Evolutionary conservation across 1,140 invertebrate species (phyloP).

Genomic region (Drosophila dunni): DNA sequence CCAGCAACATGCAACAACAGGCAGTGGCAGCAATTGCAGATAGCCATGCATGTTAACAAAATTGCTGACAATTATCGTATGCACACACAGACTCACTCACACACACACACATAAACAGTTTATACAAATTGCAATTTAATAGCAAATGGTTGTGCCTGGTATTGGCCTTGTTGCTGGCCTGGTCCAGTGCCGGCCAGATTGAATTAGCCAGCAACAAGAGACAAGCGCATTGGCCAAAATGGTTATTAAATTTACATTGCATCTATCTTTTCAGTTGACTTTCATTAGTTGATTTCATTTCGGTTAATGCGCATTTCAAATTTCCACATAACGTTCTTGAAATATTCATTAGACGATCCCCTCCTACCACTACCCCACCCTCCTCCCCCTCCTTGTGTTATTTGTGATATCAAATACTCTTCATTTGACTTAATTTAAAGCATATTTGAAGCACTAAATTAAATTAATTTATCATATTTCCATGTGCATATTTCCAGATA

Average conservation of each 20-base stretch:
- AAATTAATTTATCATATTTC: conserved; percentile 36
- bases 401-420: background rate
- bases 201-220: conserved; percentile 44
- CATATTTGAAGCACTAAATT: conserved; percentile 32
- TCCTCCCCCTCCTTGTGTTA: background rate
- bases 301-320: conserved; percentile 63
- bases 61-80: conserved; percentile 52
- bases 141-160: conserved; percentile 36
- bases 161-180: conserved; percentile 1
- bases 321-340: conserved; percentile 15
- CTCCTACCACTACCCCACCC: conserved; percentile 3
- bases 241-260: conserved; percentile 47
- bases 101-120: conserved; percentile 1
- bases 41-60: conserved; percentile 47
- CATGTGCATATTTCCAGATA: background rate
- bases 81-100: conserved; percentile 7
- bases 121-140: conserved; percentile 62
- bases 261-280: conserved; percentile 55
- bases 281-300: conserved; percentile 77
- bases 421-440: conserved; percentile 18
- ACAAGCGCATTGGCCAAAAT: conserved; percentile 13
- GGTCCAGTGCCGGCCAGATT: conserved; percentile 9
- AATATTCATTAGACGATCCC: conserved; percentile 21
- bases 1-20: no score
- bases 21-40: conserved; percentile 24